Evolutionary conservation across 2,113 vertebrate species (phyloP).

Genomic region (Pteruthius melanotis): DNA sequence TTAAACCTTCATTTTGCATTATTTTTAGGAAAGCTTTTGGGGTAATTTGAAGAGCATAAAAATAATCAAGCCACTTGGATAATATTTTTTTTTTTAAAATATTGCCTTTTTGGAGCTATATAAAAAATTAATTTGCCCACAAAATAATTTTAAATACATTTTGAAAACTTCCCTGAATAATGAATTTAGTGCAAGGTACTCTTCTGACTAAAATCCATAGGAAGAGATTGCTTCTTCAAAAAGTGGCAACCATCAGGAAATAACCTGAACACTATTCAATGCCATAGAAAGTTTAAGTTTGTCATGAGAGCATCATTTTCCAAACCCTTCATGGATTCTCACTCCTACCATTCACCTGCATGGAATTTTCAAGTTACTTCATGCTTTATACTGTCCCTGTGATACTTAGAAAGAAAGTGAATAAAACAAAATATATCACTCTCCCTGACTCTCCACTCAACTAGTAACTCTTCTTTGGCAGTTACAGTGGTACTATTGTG

Average conservation of each 20-base stretch:
- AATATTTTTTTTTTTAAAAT: not conserved
- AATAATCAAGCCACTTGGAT: not conserved
- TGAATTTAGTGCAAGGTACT: not conserved
- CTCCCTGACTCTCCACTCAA: not conserved
- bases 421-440: not conserved
- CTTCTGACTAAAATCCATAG: not conserved
- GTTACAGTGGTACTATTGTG: not conserved
- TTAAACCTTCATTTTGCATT: not conserved
- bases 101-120: not conserved
- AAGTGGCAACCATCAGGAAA: not conserved
- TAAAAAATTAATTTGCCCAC: not conserved
- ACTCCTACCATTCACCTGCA: not conserved
- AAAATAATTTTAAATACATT: not conserved
- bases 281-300: not conserved
- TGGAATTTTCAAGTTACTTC: not conserved
- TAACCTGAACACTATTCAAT: not conserved
- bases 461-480: not conserved
- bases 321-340: not conserved
- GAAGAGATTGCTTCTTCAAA: not conserved
- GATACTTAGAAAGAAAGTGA: not conserved
- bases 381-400: not conserved
- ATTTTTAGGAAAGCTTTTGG: not conserved
- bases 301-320: not conserved
- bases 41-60: not conserved
- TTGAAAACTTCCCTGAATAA: not conserved